Evolutionary conservation across 2,113 vertebrate genomes (phyloP).

Genomic region (Budorcas taxicolor): DNA sequence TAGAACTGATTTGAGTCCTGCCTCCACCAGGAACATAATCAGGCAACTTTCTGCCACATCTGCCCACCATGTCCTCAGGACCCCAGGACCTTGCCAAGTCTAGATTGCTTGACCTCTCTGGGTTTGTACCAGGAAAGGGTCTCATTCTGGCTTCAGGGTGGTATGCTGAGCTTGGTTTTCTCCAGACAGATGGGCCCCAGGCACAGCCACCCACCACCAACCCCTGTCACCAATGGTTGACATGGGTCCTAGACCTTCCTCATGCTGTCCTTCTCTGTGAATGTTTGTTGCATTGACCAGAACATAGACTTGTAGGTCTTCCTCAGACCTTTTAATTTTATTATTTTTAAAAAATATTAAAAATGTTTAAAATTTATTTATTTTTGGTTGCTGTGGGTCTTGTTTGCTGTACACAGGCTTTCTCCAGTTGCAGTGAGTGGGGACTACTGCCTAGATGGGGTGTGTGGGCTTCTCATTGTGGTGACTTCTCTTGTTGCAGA

Average conservation of each 20-base stretch:
- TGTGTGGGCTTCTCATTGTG: not conserved
- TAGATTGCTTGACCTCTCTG: not conserved
- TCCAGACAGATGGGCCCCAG: not conserved
- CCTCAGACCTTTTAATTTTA: not conserved
- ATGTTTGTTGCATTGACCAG: not conserved
- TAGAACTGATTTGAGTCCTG: not conserved
- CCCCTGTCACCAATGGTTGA: fast-evolving
- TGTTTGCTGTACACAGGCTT: not conserved
- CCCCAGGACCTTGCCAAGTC: not conserved
- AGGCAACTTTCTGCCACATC: not conserved
- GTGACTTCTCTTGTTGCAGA: not conserved
- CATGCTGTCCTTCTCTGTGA: not conserved
- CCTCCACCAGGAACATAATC: not conserved
- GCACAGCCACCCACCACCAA: not conserved
- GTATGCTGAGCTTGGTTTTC: not conserved
- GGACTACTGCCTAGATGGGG: not conserved
- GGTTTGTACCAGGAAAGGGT: not conserved
- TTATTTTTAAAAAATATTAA: not conserved
- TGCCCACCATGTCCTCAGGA: not conserved
- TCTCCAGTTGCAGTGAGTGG: not conserved
- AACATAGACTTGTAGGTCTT: not conserved
- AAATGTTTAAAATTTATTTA: not conserved
- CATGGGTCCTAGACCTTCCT: not conserved
- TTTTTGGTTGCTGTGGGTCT: not conserved
- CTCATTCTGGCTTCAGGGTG: not conserved